A percentile compares a stretch with the other conserved stretches of the same genome.
Evolutionary conservation across 2,113 vertebrate genomes (phyloP).

Genomic region (Neogobius melanostomus): DNA sequence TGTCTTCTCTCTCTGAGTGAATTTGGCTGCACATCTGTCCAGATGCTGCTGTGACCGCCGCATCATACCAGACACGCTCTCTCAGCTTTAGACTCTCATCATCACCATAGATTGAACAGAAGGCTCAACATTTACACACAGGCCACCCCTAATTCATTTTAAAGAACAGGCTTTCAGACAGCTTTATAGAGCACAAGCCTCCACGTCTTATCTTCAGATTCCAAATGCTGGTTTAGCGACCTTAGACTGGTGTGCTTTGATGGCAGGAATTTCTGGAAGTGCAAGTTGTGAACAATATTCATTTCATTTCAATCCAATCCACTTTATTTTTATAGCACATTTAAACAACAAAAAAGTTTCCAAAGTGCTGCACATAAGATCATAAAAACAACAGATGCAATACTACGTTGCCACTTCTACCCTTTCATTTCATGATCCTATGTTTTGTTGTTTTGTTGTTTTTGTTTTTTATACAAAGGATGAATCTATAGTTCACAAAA

Average conservation of each 20-base stretch:
- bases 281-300: no score
- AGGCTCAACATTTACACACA: slow-evolving; percentile 69
- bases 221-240: slow-evolving; percentile 40
- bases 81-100: slow-evolving; percentile 55
- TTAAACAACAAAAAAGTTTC: no score
- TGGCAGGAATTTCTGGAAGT: background rate
- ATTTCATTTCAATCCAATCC: no score
- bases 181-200: slow-evolving; percentile 67
- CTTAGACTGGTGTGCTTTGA: background rate
- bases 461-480: no score
- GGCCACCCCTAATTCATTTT: slow-evolving; percentile 71
- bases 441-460: no score
- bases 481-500: no score
- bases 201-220: slow-evolving; percentile 71
- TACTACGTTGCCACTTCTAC: no score
- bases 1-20: slow-evolving; percentile 37
- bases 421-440: no score
- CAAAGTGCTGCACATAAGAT: no score
- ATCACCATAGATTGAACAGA: slow-evolving; percentile 71
- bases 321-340: no score
- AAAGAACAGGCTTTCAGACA: slow-evolving; percentile 73
- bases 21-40: slow-evolving; percentile 63
- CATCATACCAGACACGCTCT: slow-evolving; percentile 61
- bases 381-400: no score
- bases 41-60: slow-evolving; percentile 60